Evolutionary conservation across 2,888 invertebrate genomes (phyloP), one percentile per base, ranked within the genome.

Genomic region (Miltochrista miniata): DNA sequence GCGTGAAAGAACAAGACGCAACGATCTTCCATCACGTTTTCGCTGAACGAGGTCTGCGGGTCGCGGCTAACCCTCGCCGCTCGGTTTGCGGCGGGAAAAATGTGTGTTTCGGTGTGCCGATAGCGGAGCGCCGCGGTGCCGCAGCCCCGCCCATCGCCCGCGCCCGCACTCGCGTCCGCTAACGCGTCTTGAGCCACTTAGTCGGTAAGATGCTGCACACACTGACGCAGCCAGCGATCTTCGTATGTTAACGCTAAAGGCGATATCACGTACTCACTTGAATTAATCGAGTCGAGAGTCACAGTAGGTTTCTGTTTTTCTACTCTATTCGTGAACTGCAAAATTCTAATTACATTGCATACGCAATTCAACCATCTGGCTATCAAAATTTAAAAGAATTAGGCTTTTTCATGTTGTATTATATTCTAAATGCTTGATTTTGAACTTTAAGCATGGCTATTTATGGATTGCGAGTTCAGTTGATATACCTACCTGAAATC

Each of bases 21-120:
- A 36, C 41, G 45, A 74, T 72, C 54, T 59, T 72, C 60, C 63
- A 52, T 86, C 87, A 77, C 82, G 63, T 63, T 87, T 76, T 59
- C 68, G 50, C 81, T 69, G 83, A 87, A 87, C 88, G 87, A 86
- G 83, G 87, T 91, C 91, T 91, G 91, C 90, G 90, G 91, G 84
- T 77, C 87, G 92, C 89, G 92, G 92, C 91, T 92, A 92, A 92
- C 92, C 92, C 79, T 85, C 87, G 85, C 90, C 89, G 90, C 91
- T 88, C 89, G 92, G 92, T 92, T 92, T 92, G 92, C 85, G 92
- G 92, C 92, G 88, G 90, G 85, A 90, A 90, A 92, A 92, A 92
- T 92, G 91, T 92, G 91, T 92, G 92, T 92, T 91, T 92, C 91
- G 92, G 92, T 91, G 91, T 89, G 90, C 91, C 92, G 90, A 89